phyloP scores from a whole-genome alignment of 2,888 invertebrate species.

The Eupithecia exiguata region DNA sequence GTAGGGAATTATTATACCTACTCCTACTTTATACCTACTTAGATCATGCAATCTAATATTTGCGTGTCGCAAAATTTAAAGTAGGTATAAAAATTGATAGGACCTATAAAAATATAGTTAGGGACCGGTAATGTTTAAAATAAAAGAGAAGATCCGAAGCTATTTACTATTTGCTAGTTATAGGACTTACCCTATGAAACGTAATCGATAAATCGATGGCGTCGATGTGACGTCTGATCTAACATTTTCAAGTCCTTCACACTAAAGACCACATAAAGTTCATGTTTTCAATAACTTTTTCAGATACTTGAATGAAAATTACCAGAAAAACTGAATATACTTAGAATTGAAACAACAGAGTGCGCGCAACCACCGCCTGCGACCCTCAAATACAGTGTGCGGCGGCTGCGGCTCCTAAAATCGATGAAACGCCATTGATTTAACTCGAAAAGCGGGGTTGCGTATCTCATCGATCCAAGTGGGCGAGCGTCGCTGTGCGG shows the following conservation, averaged over 20 bases:
- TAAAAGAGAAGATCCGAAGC: not conserved
- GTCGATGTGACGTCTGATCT: slow-evolving; percentile 20
- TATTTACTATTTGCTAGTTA: not conserved
- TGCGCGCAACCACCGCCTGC: slow-evolving; percentile 82
- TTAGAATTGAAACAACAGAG: slow-evolving; percentile 28
- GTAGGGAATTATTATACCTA: not conserved
- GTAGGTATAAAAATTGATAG: not conserved
- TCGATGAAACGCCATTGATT: slow-evolving; percentile 91
- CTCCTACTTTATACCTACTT: too few species aligned
- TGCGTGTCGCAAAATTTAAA: not conserved
- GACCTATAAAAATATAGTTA: not conserved
- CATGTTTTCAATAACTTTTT: not conserved
- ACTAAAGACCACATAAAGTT: slow-evolving; percentile 13
- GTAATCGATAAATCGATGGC: slow-evolving; percentile 34
- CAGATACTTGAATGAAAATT: not conserved
- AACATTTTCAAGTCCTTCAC: slow-evolving; percentile 21
- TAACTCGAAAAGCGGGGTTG: slow-evolving; percentile 87
- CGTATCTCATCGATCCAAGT: slow-evolving; percentile 89
- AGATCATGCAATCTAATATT: not conserved
- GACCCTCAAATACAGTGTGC: slow-evolving; percentile 78
- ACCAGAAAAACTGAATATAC: not conserved
- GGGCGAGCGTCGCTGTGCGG: slow-evolving; percentile 58
- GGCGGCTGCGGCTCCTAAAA: slow-evolving; percentile 87
- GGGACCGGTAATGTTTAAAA: not conserved
- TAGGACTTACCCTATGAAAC: slow-evolving; percentile 42